Evolutionary conservation across 2,113 vertebrate species (phyloP), one percentile per base, ranked within the genome.

Genomic region (Noctilio leporinus): DNA sequence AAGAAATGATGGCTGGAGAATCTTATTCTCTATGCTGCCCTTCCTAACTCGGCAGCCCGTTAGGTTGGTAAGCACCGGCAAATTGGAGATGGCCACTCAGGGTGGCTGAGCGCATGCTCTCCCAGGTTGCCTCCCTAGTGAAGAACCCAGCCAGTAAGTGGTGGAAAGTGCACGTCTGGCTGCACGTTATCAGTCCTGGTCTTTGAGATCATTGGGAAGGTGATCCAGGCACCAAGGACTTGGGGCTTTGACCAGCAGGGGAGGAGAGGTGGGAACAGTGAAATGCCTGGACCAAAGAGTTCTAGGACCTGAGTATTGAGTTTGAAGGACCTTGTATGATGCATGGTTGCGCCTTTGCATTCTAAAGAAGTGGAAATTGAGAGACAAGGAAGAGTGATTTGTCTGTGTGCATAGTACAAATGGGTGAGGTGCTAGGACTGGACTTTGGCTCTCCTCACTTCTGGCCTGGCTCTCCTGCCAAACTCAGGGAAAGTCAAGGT

Each of bases 331-430:
- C 40, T 53, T 9, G 8, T 10, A 10, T 0, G 12, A 33, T 57
- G 20, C 19, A 55, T 16, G 40, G 10, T 3, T 10, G 9, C 12
- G 24, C 33, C 43, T 82, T 49, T 47, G 89, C 24, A 24, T 69
- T 88, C 83, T 73, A 7, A 65, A 82, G 65, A 87, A 24, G 11
- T 86, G 83, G 45, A 53, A 70, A 24, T 17, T 11, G 33, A 84
- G 45, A 78, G 45, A 20, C 24, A 19, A 69, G n/a, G 69, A 73
- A 92, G 59, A 55, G 30, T 7, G 38, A 26, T 22, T 59, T 43
- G 19, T 24, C 17, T 11, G 59, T 49, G 45, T 3, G 0, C 30
- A 24, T 40, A 51, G 81, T 89, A 64, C 73, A 51, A 40, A 3
- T 53, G 64, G n/a, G n/a, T 51, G 16, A 22, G 24, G 67, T 30